A percentile compares a stretch with the other conserved stretches of the same genome.
phyloP scores from a whole-genome alignment of 2,888 invertebrate genomes.

The Pristionchus maxplancki region DNA sequence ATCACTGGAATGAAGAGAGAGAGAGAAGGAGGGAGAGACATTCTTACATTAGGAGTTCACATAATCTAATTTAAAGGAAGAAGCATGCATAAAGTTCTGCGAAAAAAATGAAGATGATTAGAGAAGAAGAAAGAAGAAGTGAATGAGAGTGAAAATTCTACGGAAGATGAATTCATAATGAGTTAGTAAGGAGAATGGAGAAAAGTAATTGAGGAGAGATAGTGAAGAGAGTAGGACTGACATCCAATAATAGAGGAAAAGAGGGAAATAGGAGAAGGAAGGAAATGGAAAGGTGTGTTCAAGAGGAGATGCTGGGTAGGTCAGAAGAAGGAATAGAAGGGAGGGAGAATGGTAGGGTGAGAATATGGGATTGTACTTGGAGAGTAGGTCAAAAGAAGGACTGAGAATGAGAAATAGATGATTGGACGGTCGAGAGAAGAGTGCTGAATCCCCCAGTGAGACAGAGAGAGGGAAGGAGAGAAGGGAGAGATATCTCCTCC shows the following conservation, averaged over 20 bases:
- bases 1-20: not conserved
- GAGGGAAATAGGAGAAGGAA: slow-evolving; percentile 44
- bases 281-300: slow-evolving; percentile 11
- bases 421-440: not conserved
- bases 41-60: not conserved
- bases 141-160: not conserved
- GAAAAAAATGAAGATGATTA: not conserved
- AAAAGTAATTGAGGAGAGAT: slow-evolving; percentile 33
- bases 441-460: not conserved
- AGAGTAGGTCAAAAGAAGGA: slow-evolving; percentile 5
- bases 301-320: not conserved
- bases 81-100: not conserved
- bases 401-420: not conserved
- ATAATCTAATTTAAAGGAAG: not conserved
- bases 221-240: not conserved
- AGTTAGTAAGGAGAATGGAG: slow-evolving; percentile 13
- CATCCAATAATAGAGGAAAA: slow-evolving; percentile 37
- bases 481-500: slow-evolving; percentile 24
- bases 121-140: not conserved
- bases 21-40: not conserved
- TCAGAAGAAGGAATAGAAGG: not conserved
- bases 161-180: slow-evolving; percentile 34
- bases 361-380: not conserved
- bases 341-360: not conserved
- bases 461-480: not conserved